Base-by-base conservation (phyloP, 2,113 vertebrate species). In the Zeus faber region DNA sequence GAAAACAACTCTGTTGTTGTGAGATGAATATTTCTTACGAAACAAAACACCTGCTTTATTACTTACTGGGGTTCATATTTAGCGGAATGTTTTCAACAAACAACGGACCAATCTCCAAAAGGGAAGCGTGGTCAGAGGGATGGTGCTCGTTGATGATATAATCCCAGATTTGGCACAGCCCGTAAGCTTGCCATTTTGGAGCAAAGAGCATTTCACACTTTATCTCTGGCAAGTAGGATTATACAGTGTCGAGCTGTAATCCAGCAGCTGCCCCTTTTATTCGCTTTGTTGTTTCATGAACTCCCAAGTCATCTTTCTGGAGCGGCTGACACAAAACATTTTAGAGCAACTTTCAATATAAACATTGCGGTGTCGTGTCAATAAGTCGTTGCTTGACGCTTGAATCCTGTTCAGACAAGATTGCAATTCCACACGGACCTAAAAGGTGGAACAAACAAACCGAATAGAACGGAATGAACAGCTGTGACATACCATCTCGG, bases 201-300 rank as follows among this genome's bases (percentile, higher is more conserved):
- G 77, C 79, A 82, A 87, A 86, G 73, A 83, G 77, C 67, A 78
- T 83, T 86, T 85, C 70, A 78, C 85, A 78, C 74, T 81, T 72
- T 58, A 82, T 77, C 76, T 73, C 44, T 60, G 23, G 33, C 39
- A 81, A 87, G 86, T 81, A 77, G 79, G 85, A 87, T 87, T 84
- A 87, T 70, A 79, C 54, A 73, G 52, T 59, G 63, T 64, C 63
- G 58, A 52, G 49, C 57, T 63, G 65, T 86, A 83, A 87, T 83
- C 83, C 79, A 39, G 47, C 62, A 43, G 58, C 58, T 46, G 70
- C 55, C 51, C 67, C 55, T 5, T 48, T 71, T 62, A 62, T 70
- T 74, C 72, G 58, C 66, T 56, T 31, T 11, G 9, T 35, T 35
- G n/a, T n/a, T n/a, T n/a, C n/a, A n/a, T n/a, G n/a, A n/a, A n/a